phyloP scores from a whole-genome alignment of 2,888 invertebrate genomes.

The Tethea ocularis region DNA sequence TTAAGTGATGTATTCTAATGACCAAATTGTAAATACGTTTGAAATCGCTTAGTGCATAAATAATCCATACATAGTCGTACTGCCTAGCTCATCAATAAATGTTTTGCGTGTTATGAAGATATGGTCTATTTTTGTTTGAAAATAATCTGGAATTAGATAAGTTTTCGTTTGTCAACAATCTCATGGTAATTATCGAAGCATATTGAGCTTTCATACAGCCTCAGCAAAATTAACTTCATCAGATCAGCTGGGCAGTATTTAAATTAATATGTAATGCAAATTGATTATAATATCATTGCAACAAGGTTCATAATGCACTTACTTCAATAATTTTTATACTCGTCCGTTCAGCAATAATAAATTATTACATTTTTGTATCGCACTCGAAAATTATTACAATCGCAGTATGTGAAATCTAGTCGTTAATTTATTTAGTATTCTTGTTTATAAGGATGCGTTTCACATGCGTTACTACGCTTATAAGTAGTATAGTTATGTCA shows the following conservation, averaged over 20 bases:
- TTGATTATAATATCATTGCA: background rate
- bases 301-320: background rate
- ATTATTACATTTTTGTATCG: background rate
- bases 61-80: background rate
- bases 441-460: constrained; percentile 3
- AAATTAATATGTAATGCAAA: background rate
- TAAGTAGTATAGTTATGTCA: background rate
- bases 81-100: background rate
- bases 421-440: constrained; percentile 12
- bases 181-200: no score
- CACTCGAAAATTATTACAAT: background rate
- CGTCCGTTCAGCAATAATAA: background rate
- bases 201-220: no score
- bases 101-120: background rate
- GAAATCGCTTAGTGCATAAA: background rate
- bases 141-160: no score
- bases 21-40: constrained; percentile 4
- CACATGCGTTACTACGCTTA: background rate
- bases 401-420: constrained; percentile 14
- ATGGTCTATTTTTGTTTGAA: no score
- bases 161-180: background rate
- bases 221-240: background rate
- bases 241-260: background rate
- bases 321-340: background rate
- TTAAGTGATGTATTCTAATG: background rate